phyloP scores from a whole-genome alignment of 2,888 invertebrate genomes.

The Drosophila meridiana region DNA sequence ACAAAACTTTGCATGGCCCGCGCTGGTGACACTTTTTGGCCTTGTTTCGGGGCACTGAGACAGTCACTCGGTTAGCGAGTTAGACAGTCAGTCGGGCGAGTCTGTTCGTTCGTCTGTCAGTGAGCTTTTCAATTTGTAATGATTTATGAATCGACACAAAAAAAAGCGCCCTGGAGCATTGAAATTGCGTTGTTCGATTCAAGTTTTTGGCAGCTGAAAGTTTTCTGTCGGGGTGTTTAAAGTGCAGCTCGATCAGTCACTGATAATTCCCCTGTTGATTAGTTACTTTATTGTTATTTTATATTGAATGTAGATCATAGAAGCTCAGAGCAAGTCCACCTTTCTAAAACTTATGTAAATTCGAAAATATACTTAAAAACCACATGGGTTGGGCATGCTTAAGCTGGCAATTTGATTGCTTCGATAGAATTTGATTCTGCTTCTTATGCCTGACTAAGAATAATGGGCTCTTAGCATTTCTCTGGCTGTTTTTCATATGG shows the following conservation, averaged over 20 bases:
- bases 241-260: conserved; percentile 18
- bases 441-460: not conserved
- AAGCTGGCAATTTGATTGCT: conserved; percentile 18
- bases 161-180: conserved; percentile 13
- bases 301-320: not conserved
- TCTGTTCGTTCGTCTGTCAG: conserved; percentile 11
- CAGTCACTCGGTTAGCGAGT: conserved; percentile 1
- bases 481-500: conserved; percentile 43
- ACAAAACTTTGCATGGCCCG: conserved; percentile 38
- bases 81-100: conserved; percentile 5
- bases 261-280: conserved; percentile 7
- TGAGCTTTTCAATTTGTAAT: conserved; percentile 45
- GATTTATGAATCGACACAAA: conserved; percentile 58
- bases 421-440: conserved; percentile 14
- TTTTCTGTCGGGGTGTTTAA: not conserved
- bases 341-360: conserved; percentile 18
- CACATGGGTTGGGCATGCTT: conserved; percentile 17
- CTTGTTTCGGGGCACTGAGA: conserved; percentile 35
- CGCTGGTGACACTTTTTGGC: conserved; percentile 49
- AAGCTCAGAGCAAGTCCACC: not conserved
- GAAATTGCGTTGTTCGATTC: conserved; percentile 45
- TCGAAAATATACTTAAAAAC: not conserved
- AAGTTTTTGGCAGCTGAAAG: conserved; percentile 27
- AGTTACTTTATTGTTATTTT: not conserved
- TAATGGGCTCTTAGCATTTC: conserved; percentile 21